Evolutionary conservation across 1,140 invertebrate species (phyloP), one percentile per base, ranked within the genome.

Genomic region (Drosophila neocordata): DNA sequence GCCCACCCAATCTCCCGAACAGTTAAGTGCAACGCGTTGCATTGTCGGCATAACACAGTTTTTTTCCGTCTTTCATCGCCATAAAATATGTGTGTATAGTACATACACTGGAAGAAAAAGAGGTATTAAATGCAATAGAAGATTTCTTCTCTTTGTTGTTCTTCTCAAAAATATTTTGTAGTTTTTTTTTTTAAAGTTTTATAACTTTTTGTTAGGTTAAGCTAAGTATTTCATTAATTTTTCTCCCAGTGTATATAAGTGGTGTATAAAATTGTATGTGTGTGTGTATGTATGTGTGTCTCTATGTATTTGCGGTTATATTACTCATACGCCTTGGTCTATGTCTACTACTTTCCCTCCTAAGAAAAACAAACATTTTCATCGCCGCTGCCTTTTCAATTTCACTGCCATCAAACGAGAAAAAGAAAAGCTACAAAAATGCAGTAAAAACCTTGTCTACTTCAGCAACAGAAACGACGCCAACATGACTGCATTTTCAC

Each of bases 11-110:
- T n/a, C n/a, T 12, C 24, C 12, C 11, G 20, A 53, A 62, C 38
- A 61, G 31, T 44, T 57, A 73, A 85, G 81, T 81, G 78, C 74
- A 87, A 71, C 67, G 73, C 73, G 72, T 74, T 82, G 83, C 83
- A 82, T 82, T 88, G 82, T 85, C 78, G 82, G 78, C 78, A 73
- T 85, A 87, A 72, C 82, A 85, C 82, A 88, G 74, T 87, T 85
- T 84, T 63, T 62, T 53, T 35, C 15, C 18, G 34, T 18, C 20
- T 24, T 18, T 20, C 24, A 34, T 18, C 41, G 53, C 41, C 41
- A 13, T 15, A 61, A 59, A 18, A 57, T 34, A 57, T 38, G 37
- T 48, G 41, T 48, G 41, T 13, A 48, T 18, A 20, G 41, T 48
- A 8, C 15, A 20, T 48, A 11, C 41, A 48, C 41, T 48, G 9